A percentile compares a stretch with the other conserved stretches of the same genome.
These are phyloP conservation scores for Hydrochoerus hydrochaeris DNA, from an alignment of 2,113 vertebrate species.

Conservation along the genomic window DNA sequence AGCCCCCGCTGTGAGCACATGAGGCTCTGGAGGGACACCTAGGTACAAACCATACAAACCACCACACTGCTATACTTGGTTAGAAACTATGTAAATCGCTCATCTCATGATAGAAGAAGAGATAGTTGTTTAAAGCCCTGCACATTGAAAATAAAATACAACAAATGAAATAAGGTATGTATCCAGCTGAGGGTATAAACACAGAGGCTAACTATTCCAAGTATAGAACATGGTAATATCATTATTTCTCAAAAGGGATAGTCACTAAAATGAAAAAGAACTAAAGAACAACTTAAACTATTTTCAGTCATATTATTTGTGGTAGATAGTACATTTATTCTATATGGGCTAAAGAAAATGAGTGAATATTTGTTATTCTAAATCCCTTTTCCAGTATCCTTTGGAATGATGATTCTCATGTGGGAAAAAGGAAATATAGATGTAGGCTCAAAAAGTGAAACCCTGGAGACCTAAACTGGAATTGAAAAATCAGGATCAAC, in stretches of 20 bases:
- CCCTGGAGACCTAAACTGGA: not conserved
- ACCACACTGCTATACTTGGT: not conserved
- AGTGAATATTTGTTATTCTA: not conserved
- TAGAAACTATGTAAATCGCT: not conserved
- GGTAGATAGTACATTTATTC: not conserved
- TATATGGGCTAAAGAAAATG: not conserved
- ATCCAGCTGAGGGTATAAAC: not conserved
- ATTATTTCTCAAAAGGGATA: not conserved
- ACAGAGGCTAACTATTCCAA: not conserved
- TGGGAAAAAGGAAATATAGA: not conserved
- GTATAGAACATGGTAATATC: not conserved
- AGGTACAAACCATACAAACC: not conserved
- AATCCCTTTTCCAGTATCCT: not conserved
- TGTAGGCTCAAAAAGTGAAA: not conserved
- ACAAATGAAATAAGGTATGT: not conserved
- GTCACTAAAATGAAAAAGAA: not conserved
- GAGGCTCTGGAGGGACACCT: not conserved
- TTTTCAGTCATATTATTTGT: not conserved
- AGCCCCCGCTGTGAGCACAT: not conserved
- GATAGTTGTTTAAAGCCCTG: not conserved
- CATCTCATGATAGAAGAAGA: not conserved
- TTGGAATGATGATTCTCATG: not conserved
- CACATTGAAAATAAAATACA: not conserved
- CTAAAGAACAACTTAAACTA: not conserved
- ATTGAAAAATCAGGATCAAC: not conserved